These are phyloP conservation scores for Sebastiscus albofasciatus DNA, from an alignment of 2,797 vertebrate species.

Conservation along the genomic window DNA sequence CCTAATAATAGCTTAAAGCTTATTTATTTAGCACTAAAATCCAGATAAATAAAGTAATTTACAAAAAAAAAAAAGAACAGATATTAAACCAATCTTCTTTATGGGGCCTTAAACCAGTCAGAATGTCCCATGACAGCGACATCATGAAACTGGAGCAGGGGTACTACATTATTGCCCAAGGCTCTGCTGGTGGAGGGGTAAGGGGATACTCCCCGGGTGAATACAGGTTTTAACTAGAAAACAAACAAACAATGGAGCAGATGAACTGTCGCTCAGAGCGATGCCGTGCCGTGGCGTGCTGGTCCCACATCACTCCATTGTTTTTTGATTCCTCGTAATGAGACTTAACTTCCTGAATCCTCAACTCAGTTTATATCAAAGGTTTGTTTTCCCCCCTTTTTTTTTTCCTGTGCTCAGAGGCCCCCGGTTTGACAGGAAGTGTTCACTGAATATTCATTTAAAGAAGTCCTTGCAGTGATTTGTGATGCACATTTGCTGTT, in stretches of 20 bases:
- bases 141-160: not conserved
- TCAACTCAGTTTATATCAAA: constrained; percentile 11
- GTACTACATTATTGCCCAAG: not conserved
- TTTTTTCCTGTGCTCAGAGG: not conserved
- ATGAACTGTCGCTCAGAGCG: constrained; percentile 27
- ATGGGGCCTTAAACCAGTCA: not conserved
- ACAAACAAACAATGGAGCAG: not conserved
- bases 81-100: not conserved
- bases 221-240: not conserved
- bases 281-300: not conserved
- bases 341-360: constrained; percentile 34
- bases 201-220: not conserved
- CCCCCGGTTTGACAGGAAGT: constrained; percentile 31
- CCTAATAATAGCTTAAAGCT: not conserved
- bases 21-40: not conserved
- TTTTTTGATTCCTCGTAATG: constrained; percentile 18
- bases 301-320: constrained; percentile 12
- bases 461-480: constrained; percentile 42
- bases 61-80: not conserved
- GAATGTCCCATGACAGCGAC: not conserved
- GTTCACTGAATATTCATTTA: constrained; percentile 58
- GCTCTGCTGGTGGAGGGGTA: not conserved
- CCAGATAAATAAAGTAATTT: no score
- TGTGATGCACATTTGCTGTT: constrained; percentile 51
- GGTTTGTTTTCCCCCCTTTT: not conserved